Evolutionary conservation across 1,140 invertebrate species (phyloP).

Genomic region (Heterodera carotae): DNA sequence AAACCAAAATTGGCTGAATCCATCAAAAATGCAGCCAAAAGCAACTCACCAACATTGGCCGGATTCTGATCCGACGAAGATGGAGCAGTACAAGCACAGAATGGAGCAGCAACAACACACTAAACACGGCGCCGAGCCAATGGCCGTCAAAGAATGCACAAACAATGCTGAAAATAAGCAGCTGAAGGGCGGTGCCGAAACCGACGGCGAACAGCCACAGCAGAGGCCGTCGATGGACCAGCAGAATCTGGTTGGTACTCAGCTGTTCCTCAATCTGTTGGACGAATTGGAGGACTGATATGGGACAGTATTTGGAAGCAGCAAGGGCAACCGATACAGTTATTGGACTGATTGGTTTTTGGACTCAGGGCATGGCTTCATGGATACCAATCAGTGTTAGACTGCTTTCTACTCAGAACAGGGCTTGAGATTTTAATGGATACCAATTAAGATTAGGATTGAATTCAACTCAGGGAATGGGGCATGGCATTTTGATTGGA

Average conservation of each 20-base stretch:
- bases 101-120: constrained; percentile 54
- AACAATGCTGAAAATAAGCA: constrained; percentile 59
- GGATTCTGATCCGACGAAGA: constrained; percentile 38
- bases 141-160: constrained; percentile 62
- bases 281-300: not conserved
- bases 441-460: too few species aligned
- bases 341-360: too few species aligned
- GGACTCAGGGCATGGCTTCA: too few species aligned
- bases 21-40: constrained; percentile 50
- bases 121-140: constrained; percentile 39
- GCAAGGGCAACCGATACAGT: too few species aligned
- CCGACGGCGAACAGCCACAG: constrained; percentile 14
- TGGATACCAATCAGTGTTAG: too few species aligned
- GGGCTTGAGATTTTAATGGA: too few species aligned
- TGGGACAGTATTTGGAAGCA: too few species aligned
- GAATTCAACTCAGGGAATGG: too few species aligned
- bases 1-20: constrained; percentile 49
- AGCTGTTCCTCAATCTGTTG: constrained; percentile 51
- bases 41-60: constrained; percentile 56
- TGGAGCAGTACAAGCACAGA: constrained; percentile 53
- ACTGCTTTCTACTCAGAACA: too few species aligned
- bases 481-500: too few species aligned
- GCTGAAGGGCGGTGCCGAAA: constrained; percentile 34
- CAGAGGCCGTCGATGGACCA: not conserved
- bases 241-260: constrained; percentile 46